These are phyloP conservation scores for Piprites chloris DNA, from an alignment of 2,113 vertebrate species.

Conservation along the genomic window DNA sequence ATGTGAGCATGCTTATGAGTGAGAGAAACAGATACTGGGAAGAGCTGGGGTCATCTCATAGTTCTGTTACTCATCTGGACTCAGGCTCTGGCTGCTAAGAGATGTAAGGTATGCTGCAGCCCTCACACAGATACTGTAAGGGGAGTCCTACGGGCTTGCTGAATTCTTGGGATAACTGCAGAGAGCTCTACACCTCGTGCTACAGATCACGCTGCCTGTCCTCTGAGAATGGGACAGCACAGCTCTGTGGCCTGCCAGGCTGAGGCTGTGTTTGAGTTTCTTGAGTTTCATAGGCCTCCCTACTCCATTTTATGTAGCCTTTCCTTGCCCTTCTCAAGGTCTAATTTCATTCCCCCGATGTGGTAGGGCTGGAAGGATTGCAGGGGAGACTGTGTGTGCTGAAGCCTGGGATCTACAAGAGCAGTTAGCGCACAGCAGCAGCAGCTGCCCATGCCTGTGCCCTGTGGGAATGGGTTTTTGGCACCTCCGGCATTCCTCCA, in stretches of 20 bases:
- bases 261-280: not conserved
- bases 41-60: not conserved
- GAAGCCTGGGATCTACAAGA: not conserved
- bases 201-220: constrained; percentile 20
- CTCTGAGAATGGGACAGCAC: not conserved
- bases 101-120: not conserved
- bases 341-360: not conserved
- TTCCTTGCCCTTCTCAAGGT: constrained; percentile 47
- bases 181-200: constrained; percentile 30
- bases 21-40: constrained; percentile 1
- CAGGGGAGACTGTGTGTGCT: not conserved
- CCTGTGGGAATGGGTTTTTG: not conserved
- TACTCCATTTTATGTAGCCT: not conserved
- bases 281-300: constrained; percentile 12
- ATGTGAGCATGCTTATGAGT: not conserved
- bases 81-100: not conserved
- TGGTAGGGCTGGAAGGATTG: not conserved
- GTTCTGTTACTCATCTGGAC: constrained; percentile 18
- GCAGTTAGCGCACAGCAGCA: not conserved
- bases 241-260: not conserved
- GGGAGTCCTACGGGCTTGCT: not conserved
- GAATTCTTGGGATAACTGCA: constrained; percentile 22
- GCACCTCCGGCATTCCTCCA: fast-evolving
- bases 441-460: not conserved
- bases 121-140: not conserved